phyloP scores from a whole-genome alignment of 37 sponge, comb jelly and placozoan genomes.

The Dysidea cf. avara region DNA sequence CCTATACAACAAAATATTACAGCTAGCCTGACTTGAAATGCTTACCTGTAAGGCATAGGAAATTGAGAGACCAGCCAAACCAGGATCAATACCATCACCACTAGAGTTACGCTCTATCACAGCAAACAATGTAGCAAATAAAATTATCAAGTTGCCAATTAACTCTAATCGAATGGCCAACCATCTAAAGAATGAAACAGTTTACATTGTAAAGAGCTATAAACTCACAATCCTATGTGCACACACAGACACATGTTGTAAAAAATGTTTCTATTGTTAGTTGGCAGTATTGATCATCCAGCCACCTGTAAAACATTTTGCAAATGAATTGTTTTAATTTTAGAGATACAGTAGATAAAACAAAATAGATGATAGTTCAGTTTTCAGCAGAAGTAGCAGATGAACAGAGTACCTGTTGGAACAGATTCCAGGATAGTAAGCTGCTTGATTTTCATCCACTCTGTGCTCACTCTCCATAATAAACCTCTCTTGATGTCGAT shows the following conservation, averaged over 20 bases:
- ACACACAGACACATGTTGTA: too few relatives aligned
- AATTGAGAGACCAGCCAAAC: slow-evolving; percentile 87
- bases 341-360: too few relatives aligned
- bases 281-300: too few relatives aligned
- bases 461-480: slow-evolving; percentile 72
- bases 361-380: too few relatives aligned
- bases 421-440: slow-evolving; percentile 89
- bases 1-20: slow-evolving; percentile 22
- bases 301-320: too few relatives aligned
- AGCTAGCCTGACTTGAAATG: neutral
- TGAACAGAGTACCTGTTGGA: too few relatives aligned
- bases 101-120: slow-evolving; percentile 64
- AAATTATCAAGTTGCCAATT: slow-evolving; percentile 84
- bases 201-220: neutral
- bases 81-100: slow-evolving; percentile 40
- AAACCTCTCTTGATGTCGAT: slow-evolving; percentile 72
- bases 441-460: slow-evolving; percentile 91
- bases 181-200: slow-evolving; percentile 63
- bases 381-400: neutral
- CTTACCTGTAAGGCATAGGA: slow-evolving; percentile 86
- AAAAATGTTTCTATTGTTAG: too few relatives aligned
- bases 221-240: too few relatives aligned
- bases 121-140: slow-evolving; percentile 93
- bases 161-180: slow-evolving; percentile 92
- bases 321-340: too few relatives aligned